Conservation (phyloP, 2,888 invertebrate genomes). For the Melanotus villosus region DNA sequence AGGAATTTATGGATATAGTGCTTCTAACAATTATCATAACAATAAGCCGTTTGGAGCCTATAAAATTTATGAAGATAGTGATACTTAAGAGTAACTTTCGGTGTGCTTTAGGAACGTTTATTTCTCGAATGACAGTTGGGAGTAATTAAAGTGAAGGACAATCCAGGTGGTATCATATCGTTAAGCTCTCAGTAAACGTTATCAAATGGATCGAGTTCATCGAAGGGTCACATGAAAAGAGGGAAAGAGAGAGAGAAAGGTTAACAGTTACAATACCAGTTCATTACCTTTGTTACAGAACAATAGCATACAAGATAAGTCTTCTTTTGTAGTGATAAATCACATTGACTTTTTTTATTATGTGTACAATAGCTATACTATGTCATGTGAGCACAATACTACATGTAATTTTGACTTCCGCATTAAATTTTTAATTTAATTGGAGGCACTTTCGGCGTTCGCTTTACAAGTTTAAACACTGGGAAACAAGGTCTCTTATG, state of each 20-base stretch:
- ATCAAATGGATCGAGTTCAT: slow-evolving; percentile 41
- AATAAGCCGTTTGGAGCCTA: slow-evolving; percentile 77
- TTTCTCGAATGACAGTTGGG: neutral
- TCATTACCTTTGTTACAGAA: slow-evolving; percentile 56
- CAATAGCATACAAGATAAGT: slow-evolving; percentile 55
- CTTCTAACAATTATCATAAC: slow-evolving; percentile 77
- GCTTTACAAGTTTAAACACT: neutral
- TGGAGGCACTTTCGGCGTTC: slow-evolving; percentile 8
- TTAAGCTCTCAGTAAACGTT: slow-evolving; percentile 7
- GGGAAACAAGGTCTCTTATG: neutral
- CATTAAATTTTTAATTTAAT: slow-evolving; percentile 49
- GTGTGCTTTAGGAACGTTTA: neutral
- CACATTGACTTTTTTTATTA: slow-evolving; percentile 54
- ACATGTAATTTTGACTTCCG: slow-evolving; percentile 54
- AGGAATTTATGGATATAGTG: slow-evolving; percentile 75
- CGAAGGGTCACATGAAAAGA: slow-evolving; percentile 36
- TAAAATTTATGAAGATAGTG: slow-evolving; percentile 68
- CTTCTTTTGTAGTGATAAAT: slow-evolving; percentile 56
- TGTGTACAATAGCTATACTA: slow-evolving; percentile 48
- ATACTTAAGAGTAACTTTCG: slow-evolving; percentile 13
- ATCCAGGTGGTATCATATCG: neutral
- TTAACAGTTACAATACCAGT: slow-evolving; percentile 46
- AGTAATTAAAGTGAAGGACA: slow-evolving; percentile 15
- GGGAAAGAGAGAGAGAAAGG: slow-evolving; percentile 37
- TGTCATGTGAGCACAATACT: slow-evolving; percentile 50